Evolutionary conservation across 53 echinoderm and acorn worm genomes (phyloP).

Genomic region (Apostichopus leukothele): DNA sequence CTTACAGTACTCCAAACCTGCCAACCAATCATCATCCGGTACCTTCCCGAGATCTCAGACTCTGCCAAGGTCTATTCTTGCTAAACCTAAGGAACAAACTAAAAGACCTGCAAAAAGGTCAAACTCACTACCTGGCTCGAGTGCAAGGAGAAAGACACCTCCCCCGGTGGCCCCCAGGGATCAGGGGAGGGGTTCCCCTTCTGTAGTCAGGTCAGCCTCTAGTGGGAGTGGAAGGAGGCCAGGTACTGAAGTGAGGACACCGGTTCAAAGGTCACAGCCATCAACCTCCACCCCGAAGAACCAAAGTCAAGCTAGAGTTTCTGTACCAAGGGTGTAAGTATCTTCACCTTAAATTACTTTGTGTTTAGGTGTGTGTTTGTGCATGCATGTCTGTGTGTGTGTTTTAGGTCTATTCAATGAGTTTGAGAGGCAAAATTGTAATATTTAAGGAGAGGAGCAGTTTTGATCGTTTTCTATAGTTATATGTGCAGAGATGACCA

Average conservation of each 20-base stretch:
- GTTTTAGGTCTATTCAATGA: too few species aligned
- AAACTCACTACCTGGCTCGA: constrained; percentile 12
- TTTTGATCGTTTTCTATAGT: too few species aligned
- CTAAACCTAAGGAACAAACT: constrained; percentile 34
- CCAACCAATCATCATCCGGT: neutral
- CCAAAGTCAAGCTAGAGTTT: constrained; percentile 4
- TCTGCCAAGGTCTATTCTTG: constrained; percentile 49
- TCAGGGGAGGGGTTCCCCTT: constrained; percentile 18
- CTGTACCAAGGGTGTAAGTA: constrained; percentile 70
- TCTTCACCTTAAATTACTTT: neutral
- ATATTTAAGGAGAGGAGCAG: too few species aligned
- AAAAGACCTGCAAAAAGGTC: neutral
- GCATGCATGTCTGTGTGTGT: too few species aligned
- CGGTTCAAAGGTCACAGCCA: constrained; percentile 12
- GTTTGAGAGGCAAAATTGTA: too few species aligned
- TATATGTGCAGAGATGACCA: too few species aligned
- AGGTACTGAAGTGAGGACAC: neutral
- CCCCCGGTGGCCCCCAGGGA: constrained; percentile 90
- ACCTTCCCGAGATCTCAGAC: constrained; percentile 37
- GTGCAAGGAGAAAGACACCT: constrained; percentile 51
- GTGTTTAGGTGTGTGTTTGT: too few species aligned
- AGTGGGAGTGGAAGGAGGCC: constrained; percentile 32
- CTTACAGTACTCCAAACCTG: constrained; percentile 27
- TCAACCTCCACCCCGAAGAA: constrained; percentile 27
- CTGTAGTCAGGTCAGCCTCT: constrained; percentile 45